phyloP scores from a whole-genome alignment of 2,888 invertebrate genomes.

The Tinea trinotella region DNA sequence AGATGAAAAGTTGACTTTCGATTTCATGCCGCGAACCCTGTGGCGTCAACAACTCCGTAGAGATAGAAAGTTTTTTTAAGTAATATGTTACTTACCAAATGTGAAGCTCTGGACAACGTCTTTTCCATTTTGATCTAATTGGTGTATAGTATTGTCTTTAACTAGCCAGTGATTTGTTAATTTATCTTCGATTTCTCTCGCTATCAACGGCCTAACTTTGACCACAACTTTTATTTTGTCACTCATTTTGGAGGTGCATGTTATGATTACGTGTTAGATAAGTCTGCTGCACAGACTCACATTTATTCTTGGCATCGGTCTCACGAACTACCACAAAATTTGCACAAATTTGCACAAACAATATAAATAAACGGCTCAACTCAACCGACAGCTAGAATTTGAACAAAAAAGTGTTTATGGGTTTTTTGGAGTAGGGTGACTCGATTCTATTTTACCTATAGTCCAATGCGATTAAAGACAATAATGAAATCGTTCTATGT shows the following conservation, averaged over 20 bases:
- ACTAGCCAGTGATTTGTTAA: slow-evolving; percentile 74
- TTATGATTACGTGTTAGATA: background rate
- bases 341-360: background rate
- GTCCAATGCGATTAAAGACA: too few relatives aligned
- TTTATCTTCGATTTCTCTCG: slow-evolving; percentile 75
- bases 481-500: too few relatives aligned
- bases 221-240: slow-evolving; percentile 83
- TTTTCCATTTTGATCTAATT: slow-evolving; percentile 67
- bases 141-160: slow-evolving; percentile 71
- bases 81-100: slow-evolving; percentile 46
- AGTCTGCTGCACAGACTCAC: background rate
- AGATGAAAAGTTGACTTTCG: too few relatives aligned
- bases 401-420: background rate
- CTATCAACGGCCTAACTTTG: slow-evolving; percentile 78
- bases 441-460: background rate
- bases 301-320: background rate
- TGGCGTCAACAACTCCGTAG: too few relatives aligned
- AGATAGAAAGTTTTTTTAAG: background rate
- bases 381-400: background rate
- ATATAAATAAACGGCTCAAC: background rate
- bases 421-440: background rate
- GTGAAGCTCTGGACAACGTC: slow-evolving; percentile 42
- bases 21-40: too few relatives aligned
- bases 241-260: slow-evolving; percentile 49
- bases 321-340: background rate